Evolutionary conservation across 64 coral and sea anemone species (phyloP), one percentile per base, ranked within the genome.

Genomic region (Pachyseris speciosa): DNA sequence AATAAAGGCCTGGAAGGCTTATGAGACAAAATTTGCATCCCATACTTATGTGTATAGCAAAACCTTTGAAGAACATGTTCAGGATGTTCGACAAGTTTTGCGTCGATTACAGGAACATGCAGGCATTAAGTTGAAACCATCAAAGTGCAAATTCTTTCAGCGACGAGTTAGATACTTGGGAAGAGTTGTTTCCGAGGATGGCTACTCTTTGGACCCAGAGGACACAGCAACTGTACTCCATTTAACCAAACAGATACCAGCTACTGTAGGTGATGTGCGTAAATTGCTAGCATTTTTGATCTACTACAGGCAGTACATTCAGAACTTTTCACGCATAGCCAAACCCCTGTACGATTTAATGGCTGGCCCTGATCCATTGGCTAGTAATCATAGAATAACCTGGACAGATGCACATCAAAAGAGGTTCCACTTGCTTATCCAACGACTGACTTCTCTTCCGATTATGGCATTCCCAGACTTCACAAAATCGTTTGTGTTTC

Each of bases 81-180:
- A 63, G 17, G 24, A 85, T 85, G 60, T 85, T 9, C 58, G 16
- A 50, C 37, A 31, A 43, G 67, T 72, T 17, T 50, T 87, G 7
- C 67, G 84, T 55, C 84, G 67, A 58, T 37, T 87, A 58, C 65
- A 69, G 64, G 84, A 87, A 73, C 31, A 64, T 87, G n/a, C n/a
- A n/a, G 84, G 85, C 0, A 70, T 87, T n/a, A 87, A 87, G 50
- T 24, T 87, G 43, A 74, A 87, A n/a, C 85, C 85, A 59, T 32
- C 34, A 30, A 87, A 87, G 50, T 87, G 85, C 68, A 43, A 70
- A 7, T 47, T 87, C 24, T 87, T 87, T 31, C 43, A 87, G 66
- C 85, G 31, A 27, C 43, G 44, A 40, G 85, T 87, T 70, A 34
- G 65, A 30, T 87, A 68, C 43, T 72, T 72, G 45, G 85, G 85